A percentile compares a stretch with the other conserved stretches of the same genome.
phyloP scores from a whole-genome alignment of 2,888 invertebrate species.

The Campaea margaritaria region DNA sequence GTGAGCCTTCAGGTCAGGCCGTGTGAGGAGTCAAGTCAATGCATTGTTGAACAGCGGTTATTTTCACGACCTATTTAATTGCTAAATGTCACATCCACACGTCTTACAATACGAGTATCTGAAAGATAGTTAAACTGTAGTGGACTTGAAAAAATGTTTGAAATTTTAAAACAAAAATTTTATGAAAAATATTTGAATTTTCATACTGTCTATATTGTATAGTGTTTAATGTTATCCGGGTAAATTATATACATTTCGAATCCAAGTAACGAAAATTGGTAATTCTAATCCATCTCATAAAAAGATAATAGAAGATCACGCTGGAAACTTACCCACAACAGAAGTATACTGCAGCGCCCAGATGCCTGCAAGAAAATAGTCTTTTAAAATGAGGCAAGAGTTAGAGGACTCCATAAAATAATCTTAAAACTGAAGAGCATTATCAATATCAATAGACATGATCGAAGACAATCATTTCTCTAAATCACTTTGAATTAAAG shows the following conservation, averaged over 20 bases:
- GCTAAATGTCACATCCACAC: constrained; percentile 6
- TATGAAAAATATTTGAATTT: no score
- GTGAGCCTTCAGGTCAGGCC: constrained; percentile 21
- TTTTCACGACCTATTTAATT: constrained; percentile 18
- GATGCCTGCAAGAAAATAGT: constrained; percentile 65
- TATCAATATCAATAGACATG: no score
- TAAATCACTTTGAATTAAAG: constrained; percentile 7
- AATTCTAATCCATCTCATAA: neutral
- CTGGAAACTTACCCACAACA: constrained; percentile 69
- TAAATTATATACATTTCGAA: no score
- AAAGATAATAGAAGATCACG: constrained; percentile 1
- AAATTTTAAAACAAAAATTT: no score
- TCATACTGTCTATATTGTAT: no score
- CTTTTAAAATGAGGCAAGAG: neutral
- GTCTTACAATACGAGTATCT: no score
- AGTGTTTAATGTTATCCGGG: no score
- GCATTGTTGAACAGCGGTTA: constrained; percentile 7
- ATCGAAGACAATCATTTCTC: no score
- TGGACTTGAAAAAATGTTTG: no score
- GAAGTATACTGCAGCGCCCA: constrained; percentile 66
- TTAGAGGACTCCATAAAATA: neutral
- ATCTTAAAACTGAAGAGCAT: neutral
- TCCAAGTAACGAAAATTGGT: no score
- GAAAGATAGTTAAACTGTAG: no score
- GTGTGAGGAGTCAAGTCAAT: constrained; percentile 18